Evolutionary conservation across 2,797 vertebrate genomes (phyloP).

Genomic region (Chromis chromis): DNA sequence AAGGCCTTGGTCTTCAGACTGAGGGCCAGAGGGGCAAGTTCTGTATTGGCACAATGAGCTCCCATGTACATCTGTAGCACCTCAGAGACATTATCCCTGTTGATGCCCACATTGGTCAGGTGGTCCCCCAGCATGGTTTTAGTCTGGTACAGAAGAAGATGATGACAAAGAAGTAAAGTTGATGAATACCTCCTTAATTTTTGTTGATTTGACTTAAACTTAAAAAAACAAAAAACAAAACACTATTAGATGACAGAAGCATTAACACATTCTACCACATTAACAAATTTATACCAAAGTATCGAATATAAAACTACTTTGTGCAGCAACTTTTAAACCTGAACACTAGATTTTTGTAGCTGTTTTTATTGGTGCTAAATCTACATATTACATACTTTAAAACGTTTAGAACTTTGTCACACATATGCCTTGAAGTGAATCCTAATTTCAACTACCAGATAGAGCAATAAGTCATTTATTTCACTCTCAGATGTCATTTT

Average conservation of each 20-base stretch:
- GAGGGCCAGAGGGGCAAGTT: constrained; percentile 85
- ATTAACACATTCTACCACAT: too few relatives aligned
- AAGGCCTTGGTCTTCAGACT: constrained; percentile 98
- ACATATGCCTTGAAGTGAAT: background rate
- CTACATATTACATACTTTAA: too few relatives aligned
- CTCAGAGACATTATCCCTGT: constrained; percentile 98
- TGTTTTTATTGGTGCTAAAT: background rate
- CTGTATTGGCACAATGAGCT: constrained; percentile 92
- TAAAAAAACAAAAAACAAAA: too few relatives aligned
- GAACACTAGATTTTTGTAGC: background rate
- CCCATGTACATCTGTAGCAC: constrained; percentile 99
- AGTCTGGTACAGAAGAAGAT: constrained; percentile 82
- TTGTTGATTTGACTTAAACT: too few relatives aligned
- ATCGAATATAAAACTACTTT: background rate
- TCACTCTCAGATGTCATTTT: too few relatives aligned
- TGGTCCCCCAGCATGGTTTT: constrained; percentile 98
- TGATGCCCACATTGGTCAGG: constrained; percentile 95
- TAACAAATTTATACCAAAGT: background rate
- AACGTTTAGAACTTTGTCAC: too few relatives aligned
- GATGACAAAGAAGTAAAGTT: background rate
- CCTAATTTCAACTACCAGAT: background rate
- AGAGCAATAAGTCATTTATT: too few relatives aligned
- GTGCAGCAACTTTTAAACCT: background rate
- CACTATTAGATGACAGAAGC: too few relatives aligned
- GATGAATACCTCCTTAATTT: background rate